Evolutionary conservation across 2,888 invertebrate genomes (phyloP).

Genomic region (Pollenia angustigena): DNA sequence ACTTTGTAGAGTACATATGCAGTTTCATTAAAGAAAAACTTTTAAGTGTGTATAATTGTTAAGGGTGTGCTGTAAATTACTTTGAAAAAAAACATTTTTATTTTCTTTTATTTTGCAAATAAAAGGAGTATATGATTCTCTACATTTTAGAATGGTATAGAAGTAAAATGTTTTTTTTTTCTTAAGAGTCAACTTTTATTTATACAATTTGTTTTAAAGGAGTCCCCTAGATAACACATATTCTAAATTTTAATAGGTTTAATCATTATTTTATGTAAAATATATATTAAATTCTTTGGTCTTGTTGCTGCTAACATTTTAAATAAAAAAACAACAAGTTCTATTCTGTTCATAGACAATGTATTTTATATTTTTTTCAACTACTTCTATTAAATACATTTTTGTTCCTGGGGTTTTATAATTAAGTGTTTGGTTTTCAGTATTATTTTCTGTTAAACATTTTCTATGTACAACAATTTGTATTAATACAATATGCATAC

Average conservation of each 20-base stretch:
- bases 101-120: too few species aligned
- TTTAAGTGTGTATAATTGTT: background rate
- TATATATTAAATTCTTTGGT: constrained; percentile 43
- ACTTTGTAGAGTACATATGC: constrained; percentile 13
- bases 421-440: constrained; percentile 63
- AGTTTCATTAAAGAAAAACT: background rate
- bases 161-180: background rate
- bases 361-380: constrained; percentile 8
- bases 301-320: constrained; percentile 24
- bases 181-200: background rate
- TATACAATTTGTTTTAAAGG: background rate
- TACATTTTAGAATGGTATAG: too few species aligned
- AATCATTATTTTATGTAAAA: constrained; percentile 17
- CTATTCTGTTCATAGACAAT: constrained; percentile 1
- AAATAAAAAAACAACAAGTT: constrained; percentile 2
- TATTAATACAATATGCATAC: too few species aligned
- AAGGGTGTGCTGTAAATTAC: constrained; percentile 3
- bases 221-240: background rate
- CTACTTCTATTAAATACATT: constrained; percentile 37
- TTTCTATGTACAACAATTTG: background rate
- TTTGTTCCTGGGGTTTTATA: constrained; percentile 61
- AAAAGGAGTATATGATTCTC: too few species aligned
- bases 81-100: background rate
- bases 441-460: constrained; percentile 40
- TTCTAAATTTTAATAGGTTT: constrained; percentile 7